Percentiles rank a stretch among this genome's conserved stretches.
phyloP scores from a whole-genome alignment of 2,113 vertebrate species.

The Labeo rohita region DNA sequence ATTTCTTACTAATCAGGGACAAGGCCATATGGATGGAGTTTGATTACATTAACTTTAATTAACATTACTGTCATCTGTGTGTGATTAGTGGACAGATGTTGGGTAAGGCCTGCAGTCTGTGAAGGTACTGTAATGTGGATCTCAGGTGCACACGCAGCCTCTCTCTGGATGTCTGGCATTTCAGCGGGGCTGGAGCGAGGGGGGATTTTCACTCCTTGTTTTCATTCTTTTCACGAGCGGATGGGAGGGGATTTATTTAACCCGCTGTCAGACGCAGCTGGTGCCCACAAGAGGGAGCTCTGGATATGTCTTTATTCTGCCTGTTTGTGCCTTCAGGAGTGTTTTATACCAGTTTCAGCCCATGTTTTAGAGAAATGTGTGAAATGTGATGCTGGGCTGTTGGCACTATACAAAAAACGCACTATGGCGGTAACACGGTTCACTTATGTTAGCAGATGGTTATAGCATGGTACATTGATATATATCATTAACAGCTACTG shows the following conservation, averaged over 20 bases:
- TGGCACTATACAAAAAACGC: background rate
- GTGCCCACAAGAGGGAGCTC: constrained; percentile 73
- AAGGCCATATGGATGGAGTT: constrained; percentile 65
- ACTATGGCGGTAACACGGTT: background rate
- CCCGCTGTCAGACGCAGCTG: background rate
- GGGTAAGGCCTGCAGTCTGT: constrained; percentile 51
- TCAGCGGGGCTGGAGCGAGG: constrained; percentile 29
- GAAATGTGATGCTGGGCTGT: constrained; percentile 18
- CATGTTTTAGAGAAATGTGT: constrained; percentile 31
- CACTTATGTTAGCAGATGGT: background rate
- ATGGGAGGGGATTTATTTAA: constrained; percentile 14
- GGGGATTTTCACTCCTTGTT: constrained; percentile 23
- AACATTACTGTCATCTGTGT: constrained; percentile 65
- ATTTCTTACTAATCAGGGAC: constrained; percentile 59
- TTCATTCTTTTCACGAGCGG: constrained; percentile 24
- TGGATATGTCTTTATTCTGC: constrained; percentile 55
- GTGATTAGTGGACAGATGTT: constrained; percentile 71
- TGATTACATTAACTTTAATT: constrained; percentile 72
- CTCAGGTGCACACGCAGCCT: constrained; percentile 49
- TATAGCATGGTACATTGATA: background rate
- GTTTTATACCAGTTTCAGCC: constrained; percentile 47
- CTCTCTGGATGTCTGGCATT: constrained; percentile 47
- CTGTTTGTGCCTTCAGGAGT: constrained; percentile 25
- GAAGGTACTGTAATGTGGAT: constrained; percentile 49
- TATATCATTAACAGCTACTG: background rate